Evolutionary conservation across 2,888 invertebrate genomes (phyloP).

Genomic region (Muscina levida): DNA sequence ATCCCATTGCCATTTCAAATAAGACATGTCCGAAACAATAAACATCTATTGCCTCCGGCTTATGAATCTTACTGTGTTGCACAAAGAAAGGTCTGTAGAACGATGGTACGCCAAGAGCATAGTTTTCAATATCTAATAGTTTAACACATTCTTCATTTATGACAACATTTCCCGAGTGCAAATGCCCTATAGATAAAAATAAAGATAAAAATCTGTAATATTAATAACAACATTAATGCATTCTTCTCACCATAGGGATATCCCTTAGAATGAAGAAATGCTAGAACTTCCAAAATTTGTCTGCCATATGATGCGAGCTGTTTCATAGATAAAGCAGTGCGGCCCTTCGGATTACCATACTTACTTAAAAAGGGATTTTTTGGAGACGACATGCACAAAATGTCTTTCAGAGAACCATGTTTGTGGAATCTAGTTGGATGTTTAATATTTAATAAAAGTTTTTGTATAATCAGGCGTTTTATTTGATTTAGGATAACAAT

Average conservation of each 20-base stretch:
- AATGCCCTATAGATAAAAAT: constrained; percentile 68
- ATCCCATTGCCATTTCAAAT: constrained; percentile 93
- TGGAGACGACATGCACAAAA: constrained; percentile 88
- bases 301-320: constrained; percentile 88
- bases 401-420: constrained; percentile 87
- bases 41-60: constrained; percentile 89
- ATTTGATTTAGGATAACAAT: no score
- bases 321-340: constrained; percentile 85
- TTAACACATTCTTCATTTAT: constrained; percentile 87
- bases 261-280: constrained; percentile 92
- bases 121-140: constrained; percentile 91
- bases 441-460: no score
- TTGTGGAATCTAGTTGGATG: constrained; percentile 82
- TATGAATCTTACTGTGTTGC: constrained; percentile 85
- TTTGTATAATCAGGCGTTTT: no score
- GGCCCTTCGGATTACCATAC: constrained; percentile 90
- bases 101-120: constrained; percentile 88
- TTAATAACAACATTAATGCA: background rate
- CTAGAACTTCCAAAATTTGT: constrained; percentile 91
- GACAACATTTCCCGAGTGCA: constrained; percentile 93
- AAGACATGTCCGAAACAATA: constrained; percentile 94
- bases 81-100: constrained; percentile 88
- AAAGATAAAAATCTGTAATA: background rate
- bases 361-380: constrained; percentile 90
- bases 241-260: constrained; percentile 88